Percentiles rank a stretch among this genome's conserved stretches.
Conservation (phyloP, 1,140 invertebrate species). For the Octopus sinensis region DNA sequence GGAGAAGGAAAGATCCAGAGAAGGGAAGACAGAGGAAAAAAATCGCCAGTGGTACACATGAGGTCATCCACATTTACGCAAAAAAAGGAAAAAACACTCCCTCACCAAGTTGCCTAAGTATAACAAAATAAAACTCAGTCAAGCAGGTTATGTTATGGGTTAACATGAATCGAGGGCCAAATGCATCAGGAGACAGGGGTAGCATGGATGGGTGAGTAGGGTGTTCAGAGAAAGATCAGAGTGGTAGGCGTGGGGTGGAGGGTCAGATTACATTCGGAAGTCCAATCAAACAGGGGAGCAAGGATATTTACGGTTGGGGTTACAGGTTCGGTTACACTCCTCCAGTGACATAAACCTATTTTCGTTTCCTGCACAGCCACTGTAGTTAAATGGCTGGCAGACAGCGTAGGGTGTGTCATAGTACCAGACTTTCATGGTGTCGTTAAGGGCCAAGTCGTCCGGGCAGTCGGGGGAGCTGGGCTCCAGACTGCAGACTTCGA, state of each 20-base stretch:
- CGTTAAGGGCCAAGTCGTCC: too few species aligned
- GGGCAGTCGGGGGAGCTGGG: too few species aligned
- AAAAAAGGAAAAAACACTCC: too few species aligned
- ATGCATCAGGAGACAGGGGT: background rate
- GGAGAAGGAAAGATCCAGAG: too few species aligned
- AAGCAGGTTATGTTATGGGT: too few species aligned
- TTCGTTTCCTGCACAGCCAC: conserved; percentile 46
- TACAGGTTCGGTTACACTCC: conserved; percentile 24
- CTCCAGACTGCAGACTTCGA: too few species aligned
- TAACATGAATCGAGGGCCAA: too few species aligned
- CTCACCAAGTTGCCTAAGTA: too few species aligned
- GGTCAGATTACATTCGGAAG: background rate
- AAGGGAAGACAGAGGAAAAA: too few species aligned
- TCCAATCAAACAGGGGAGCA: background rate
- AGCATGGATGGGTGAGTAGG: background rate
- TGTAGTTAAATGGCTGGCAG: conserved; percentile 39
- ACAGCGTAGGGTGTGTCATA: background rate
- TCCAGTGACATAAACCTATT: conserved; percentile 41
- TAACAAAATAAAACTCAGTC: too few species aligned
- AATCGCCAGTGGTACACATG: too few species aligned
- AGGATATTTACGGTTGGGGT: background rate
- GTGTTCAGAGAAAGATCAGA: background rate
- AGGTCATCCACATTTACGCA: too few species aligned
- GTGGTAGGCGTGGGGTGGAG: background rate
- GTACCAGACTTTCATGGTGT: background rate